A percentile compares a stretch with the other conserved stretches of the same genome.
Evolutionary conservation across 2,888 invertebrate genomes (phyloP).

Genomic region (Apocheima hispidaria): DNA sequence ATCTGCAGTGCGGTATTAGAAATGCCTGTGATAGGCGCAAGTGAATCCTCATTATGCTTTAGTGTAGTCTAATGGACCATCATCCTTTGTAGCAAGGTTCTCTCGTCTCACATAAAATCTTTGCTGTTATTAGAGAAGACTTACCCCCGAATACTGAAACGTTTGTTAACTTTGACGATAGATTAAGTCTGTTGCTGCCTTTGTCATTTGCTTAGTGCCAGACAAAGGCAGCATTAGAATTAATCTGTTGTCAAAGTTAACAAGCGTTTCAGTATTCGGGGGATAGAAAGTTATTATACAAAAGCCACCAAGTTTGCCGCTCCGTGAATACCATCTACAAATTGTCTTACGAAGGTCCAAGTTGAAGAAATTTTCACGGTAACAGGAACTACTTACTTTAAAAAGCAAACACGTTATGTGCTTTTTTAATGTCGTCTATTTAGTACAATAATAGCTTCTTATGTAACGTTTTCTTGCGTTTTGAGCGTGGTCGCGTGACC

Average conservation of each 20-base stretch:
- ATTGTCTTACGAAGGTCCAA: constrained; percentile 9
- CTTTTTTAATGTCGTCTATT: constrained; percentile 40
- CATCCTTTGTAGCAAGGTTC: background rate
- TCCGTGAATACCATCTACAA: constrained; percentile 1
- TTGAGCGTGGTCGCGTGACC: constrained; percentile 32
- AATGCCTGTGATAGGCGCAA: no score
- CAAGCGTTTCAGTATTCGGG: no score
- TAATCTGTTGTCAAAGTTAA: no score
- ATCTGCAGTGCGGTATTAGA: no score
- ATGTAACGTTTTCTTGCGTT: constrained; percentile 34
- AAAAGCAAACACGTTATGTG: constrained; percentile 33
- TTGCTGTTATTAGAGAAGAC: background rate
- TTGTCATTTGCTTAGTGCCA: no score
- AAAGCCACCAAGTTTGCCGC: constrained; percentile 4
- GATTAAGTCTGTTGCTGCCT: no score
- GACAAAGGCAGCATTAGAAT: no score
- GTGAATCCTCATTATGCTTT: background rate
- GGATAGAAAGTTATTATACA: background rate
- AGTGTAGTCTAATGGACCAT: no score
- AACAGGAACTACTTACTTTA: constrained; percentile 16
- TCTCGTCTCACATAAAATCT: background rate
- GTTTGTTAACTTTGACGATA: no score
- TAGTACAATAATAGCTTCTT: constrained; percentile 34
- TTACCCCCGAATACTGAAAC: no score
- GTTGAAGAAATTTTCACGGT: constrained; percentile 17